phyloP scores from a whole-genome alignment of 2,888 invertebrate genomes.

The Aphodius sticticus region DNA sequence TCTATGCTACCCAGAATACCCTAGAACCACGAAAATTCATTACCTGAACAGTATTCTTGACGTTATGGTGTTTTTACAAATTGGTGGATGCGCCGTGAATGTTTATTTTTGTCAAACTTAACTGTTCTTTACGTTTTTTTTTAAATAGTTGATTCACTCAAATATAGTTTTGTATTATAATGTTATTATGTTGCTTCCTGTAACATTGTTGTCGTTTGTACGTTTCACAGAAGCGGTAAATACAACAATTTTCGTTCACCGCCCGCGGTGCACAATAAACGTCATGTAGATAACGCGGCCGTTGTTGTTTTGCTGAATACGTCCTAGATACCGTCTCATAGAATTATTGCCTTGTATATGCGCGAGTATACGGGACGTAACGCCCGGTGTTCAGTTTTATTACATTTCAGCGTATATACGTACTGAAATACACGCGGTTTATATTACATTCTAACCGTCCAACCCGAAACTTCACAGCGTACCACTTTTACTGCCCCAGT shows the following conservation, averaged over 20 bases:
- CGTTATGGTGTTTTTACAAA: too few relatives aligned
- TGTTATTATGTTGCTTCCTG: not conserved
- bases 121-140: too few relatives aligned
- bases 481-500: not conserved
- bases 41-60: too few relatives aligned
- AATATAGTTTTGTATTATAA: not conserved
- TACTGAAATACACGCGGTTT: not conserved
- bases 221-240: not conserved
- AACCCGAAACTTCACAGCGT: not conserved
- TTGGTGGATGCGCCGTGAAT: too few relatives aligned
- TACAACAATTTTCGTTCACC: not conserved
- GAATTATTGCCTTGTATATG: not conserved
- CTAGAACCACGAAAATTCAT: too few relatives aligned
- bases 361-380: not conserved
- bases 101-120: too few relatives aligned
- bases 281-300: not conserved
- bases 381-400: slow-evolving; percentile 4
- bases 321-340: slow-evolving; percentile 4
- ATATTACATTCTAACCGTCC: not conserved
- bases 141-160: too few relatives aligned
- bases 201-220: not conserved
- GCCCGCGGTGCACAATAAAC: not conserved
- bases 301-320: not conserved
- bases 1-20: too few relatives aligned
- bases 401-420: not conserved